These are phyloP conservation scores for Tinamus guttatus DNA, from an alignment of 2,113 vertebrate genomes.

Conservation along the genomic window DNA sequence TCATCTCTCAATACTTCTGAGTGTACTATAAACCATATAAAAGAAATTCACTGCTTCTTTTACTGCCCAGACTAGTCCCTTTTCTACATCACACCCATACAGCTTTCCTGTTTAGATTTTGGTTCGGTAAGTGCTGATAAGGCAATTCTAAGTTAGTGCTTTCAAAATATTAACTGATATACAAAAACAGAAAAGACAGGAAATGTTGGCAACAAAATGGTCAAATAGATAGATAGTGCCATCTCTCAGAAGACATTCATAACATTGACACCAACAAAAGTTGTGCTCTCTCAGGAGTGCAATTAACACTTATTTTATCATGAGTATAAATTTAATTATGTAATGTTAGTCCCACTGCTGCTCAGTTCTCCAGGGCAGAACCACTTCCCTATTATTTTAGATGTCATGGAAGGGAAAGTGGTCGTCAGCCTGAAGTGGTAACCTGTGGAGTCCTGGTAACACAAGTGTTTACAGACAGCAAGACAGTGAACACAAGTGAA, in stretches of 20 bases:
- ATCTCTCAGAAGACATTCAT: background rate
- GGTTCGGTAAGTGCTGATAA: background rate
- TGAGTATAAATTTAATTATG: fast-evolving
- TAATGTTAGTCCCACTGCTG: background rate
- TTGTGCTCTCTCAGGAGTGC: background rate
- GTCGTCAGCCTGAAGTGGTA: background rate
- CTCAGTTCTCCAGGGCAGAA: background rate
- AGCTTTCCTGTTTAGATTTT: background rate
- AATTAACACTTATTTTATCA: background rate
- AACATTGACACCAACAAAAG: background rate
- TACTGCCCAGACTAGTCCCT: background rate
- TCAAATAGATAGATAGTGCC: background rate
- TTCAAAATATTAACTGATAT: conserved; percentile 32
- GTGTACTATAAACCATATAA: background rate
- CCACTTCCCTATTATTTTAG: background rate
- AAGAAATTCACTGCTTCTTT: background rate
- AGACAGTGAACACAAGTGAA: background rate
- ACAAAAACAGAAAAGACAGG: background rate
- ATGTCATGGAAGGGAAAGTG: background rate
- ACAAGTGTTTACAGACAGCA: background rate
- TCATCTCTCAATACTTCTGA: background rate
- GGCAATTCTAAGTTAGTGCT: conserved; percentile 4
- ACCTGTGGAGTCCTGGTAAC: background rate
- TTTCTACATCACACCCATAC: background rate
- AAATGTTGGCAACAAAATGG: background rate